Conservation (phyloP, 2,113 vertebrate species). For the Coptodon rendalli region DNA sequence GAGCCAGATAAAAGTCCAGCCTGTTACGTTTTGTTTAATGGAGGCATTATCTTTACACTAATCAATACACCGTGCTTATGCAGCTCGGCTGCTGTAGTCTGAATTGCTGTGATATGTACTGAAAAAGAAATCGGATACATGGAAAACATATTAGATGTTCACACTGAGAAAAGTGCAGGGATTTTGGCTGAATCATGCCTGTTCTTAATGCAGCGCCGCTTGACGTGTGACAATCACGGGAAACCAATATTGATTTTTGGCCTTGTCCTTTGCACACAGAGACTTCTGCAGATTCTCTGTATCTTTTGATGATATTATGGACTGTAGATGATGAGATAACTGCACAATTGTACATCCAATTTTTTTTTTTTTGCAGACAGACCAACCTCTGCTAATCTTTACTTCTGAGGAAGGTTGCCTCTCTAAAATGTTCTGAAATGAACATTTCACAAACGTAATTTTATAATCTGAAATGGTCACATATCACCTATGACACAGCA, state of each 20-base stretch:
- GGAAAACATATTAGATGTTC: neutral
- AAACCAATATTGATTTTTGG: neutral
- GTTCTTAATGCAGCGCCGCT: neutral
- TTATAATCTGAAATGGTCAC: neutral
- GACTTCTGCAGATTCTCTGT: neutral
- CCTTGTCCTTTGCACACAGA: neutral
- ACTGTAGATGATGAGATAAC: neutral
- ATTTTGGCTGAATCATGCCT: neutral
- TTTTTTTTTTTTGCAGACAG: neutral
- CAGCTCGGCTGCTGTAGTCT: neutral
- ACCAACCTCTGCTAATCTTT: neutral
- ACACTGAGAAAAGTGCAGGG: neutral
- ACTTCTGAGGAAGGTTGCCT: neutral
- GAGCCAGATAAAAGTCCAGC: neutral
- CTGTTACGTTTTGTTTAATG: neutral
- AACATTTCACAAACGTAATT: accelerated
- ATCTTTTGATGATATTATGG: neutral
- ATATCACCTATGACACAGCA: neutral
- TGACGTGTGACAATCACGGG: accelerated
- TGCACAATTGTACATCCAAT: neutral
- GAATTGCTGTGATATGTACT: neutral
- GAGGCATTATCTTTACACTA: neutral
- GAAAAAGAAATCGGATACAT: neutral
- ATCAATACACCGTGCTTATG: neutral
- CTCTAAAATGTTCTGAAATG: neutral